Percentiles rank a stretch among this genome's conserved stretches.
phyloP scores from a whole-genome alignment of 2,888 invertebrate species.

The Catocala sponsa region DNA sequence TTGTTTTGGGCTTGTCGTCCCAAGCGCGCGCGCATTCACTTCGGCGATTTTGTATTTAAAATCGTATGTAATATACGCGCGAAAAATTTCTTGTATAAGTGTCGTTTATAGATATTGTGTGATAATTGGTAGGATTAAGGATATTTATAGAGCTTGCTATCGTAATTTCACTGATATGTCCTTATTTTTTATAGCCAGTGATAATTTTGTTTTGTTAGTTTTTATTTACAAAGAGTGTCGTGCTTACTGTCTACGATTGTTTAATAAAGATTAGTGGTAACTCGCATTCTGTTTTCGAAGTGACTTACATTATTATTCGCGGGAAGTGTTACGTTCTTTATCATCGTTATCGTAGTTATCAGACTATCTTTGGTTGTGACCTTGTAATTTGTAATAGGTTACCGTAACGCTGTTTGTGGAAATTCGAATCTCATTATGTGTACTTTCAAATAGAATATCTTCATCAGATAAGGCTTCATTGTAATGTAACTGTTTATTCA shows the following conservation, averaged over 20 bases:
- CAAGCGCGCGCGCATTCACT: constrained; percentile 70
- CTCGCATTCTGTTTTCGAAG: constrained; percentile 49
- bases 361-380: constrained; percentile 63
- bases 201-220: constrained; percentile 33
- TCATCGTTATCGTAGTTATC: constrained; percentile 70
- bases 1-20: constrained; percentile 78
- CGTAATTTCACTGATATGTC: constrained; percentile 16
- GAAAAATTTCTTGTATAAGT: constrained; percentile 31
- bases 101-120: constrained; percentile 12
- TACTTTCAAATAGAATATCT: constrained; percentile 28
- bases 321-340: constrained; percentile 48
- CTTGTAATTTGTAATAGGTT: constrained; percentile 59
- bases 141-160: constrained; percentile 23
- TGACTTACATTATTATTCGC: constrained; percentile 56
- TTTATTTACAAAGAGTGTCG: constrained; percentile 52
- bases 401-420: constrained; percentile 31
- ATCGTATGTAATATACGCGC: constrained; percentile 20
- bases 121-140: constrained; percentile 12
- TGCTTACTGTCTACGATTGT: constrained; percentile 37
- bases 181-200: constrained; percentile 18
- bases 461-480: constrained; percentile 23
- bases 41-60: constrained; percentile 18
- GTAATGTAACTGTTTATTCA: constrained; percentile 34
- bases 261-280: constrained; percentile 55
- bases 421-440: constrained; percentile 28